phyloP scores from a whole-genome alignment of 64 coral and sea anemone species.

The Stylophora pistillata region DNA sequence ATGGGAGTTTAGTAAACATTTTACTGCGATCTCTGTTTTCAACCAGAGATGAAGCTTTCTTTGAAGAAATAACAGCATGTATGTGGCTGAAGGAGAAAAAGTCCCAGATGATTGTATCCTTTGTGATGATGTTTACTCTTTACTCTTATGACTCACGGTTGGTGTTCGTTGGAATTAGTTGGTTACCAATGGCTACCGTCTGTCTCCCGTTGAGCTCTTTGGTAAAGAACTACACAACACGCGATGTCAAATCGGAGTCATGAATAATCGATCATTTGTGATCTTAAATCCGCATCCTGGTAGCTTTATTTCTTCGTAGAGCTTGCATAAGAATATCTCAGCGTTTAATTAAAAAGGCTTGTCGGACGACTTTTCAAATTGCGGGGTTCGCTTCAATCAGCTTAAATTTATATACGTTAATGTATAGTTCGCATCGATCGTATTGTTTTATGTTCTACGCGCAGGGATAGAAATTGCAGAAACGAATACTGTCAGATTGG shows the following conservation, averaged over 20 bases:
- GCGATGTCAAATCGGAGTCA: background rate
- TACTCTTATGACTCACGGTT: background rate
- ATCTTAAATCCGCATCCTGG: background rate
- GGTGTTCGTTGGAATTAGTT: background rate
- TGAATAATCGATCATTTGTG: background rate
- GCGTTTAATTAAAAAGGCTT: no score
- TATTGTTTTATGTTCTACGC: no score
- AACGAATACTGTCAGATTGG: background rate
- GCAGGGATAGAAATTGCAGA: no score
- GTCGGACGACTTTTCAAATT: no score
- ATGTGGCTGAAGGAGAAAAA: conserved; percentile 71
- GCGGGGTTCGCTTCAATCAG: no score
- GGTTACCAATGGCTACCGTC: conserved; percentile 20
- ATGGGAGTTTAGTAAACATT: conserved; percentile 9
- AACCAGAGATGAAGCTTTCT: conserved; percentile 9
- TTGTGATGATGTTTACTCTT: background rate
- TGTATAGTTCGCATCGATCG: no score
- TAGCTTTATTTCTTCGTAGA: background rate
- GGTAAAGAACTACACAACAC: background rate
- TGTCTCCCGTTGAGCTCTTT: background rate
- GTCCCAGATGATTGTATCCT: conserved; percentile 67
- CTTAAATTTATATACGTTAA: no score
- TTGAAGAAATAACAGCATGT: conserved; percentile 29
- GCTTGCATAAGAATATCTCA: background rate
- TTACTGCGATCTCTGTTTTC: conserved; percentile 1